Percentiles rank a stretch among this genome's conserved stretches.
phyloP scores from a whole-genome alignment of 2,797 vertebrate species.

The Heteromormyrus szaboi region DNA sequence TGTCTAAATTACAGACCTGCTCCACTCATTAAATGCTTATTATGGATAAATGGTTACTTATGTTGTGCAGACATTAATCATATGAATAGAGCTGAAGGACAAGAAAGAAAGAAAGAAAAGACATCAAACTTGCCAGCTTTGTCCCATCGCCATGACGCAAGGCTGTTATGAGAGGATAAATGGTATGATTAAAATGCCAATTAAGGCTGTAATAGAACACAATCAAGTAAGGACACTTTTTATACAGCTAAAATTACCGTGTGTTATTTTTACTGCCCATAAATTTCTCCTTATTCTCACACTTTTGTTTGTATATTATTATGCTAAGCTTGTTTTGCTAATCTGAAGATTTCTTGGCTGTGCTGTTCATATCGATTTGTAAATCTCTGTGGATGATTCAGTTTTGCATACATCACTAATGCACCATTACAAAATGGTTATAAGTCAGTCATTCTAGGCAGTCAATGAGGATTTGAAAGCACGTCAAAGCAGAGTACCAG shows the following conservation, averaged over 20 bases:
- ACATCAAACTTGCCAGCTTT: not conserved
- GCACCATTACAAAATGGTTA: not conserved
- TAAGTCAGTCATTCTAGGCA: not conserved
- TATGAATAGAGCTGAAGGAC: not conserved
- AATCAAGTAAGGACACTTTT: not conserved
- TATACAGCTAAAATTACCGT: not conserved
- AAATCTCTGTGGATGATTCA: not conserved
- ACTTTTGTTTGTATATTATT: not conserved
- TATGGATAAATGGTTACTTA: conserved; percentile 6
- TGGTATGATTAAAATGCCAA: not conserved
- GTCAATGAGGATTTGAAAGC: not conserved
- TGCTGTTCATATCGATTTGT: not conserved
- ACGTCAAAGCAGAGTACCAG: too few species aligned
- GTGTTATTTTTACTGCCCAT: not conserved
- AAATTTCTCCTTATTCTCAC: not conserved
- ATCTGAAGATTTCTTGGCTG: not conserved
- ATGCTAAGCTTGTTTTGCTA: not conserved
- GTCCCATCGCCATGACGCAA: not conserved
- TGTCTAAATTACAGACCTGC: not conserved
- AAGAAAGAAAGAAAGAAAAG: not conserved
- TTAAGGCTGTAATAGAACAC: not conserved
- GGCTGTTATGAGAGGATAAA: not conserved
- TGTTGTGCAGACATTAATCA: conserved; percentile 2
- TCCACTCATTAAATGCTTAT: conserved; percentile 1
- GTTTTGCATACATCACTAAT: not conserved